Conservation (phyloP, 2,113 vertebrate genomes). For the Tragelaphus strepsiceros region DNA sequence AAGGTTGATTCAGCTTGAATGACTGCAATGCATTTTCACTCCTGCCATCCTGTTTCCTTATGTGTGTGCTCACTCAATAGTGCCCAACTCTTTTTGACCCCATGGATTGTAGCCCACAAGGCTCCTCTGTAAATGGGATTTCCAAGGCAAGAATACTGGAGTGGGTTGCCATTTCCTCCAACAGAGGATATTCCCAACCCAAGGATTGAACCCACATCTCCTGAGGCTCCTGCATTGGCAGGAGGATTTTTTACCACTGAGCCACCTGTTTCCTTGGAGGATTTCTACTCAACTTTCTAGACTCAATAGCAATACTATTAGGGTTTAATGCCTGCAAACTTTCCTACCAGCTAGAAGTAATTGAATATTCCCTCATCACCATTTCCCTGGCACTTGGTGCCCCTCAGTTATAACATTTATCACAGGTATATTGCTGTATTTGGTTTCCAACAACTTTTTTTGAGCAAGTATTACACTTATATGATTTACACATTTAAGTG, state of each 20-base stretch:
- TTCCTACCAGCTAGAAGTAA: not conserved
- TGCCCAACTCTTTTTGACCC: not conserved
- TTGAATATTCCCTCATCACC: not conserved
- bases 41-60: not conserved
- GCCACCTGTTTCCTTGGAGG: not conserved
- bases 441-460: not conserved
- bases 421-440: not conserved
- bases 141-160: not conserved
- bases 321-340: not conserved
- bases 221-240: not conserved
- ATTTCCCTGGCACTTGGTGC: not conserved
- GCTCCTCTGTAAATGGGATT: not conserved
- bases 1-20: not conserved
- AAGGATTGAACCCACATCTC: not conserved
- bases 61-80: not conserved
- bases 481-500: not conserved
- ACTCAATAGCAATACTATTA: not conserved
- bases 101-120: not conserved
- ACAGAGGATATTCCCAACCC: not conserved
- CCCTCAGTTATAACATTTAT: not conserved
- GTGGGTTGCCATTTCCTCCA: not conserved
- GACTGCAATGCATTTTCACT: not conserved
- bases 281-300: not conserved
- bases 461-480: not conserved
- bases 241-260: not conserved